Conservation (phyloP, 2,113 vertebrate genomes). For the Salvelinus namaycush region DNA sequence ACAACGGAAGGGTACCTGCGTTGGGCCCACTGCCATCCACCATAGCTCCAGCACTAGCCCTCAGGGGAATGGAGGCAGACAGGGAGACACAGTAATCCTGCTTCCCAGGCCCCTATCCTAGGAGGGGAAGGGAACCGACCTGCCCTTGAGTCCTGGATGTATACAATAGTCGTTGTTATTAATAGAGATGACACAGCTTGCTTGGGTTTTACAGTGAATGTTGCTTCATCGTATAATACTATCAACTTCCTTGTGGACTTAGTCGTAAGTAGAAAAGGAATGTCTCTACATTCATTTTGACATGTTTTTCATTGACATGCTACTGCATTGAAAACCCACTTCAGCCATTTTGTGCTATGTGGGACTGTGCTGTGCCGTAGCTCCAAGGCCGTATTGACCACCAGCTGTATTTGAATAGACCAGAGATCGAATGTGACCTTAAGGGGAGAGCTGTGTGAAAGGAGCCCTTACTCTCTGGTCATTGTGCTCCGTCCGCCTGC, state of each 20-base stretch:
- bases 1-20: constrained; percentile 44
- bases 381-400: constrained; percentile 47
- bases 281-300: background rate
- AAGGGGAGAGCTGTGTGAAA: constrained; percentile 20
- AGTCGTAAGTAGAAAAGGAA: constrained; percentile 39
- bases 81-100: constrained; percentile 35
- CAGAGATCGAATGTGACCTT: constrained; percentile 50
- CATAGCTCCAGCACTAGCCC: constrained; percentile 22
- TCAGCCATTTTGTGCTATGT: constrained; percentile 10
- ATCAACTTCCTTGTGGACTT: constrained; percentile 27
- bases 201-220: constrained; percentile 42
- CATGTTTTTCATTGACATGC: constrained; percentile 33
- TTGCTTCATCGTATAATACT: constrained; percentile 5
- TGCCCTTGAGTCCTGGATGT: constrained; percentile 28
- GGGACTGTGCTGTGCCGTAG: constrained; percentile 19
- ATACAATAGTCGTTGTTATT: constrained; percentile 21
- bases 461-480: constrained; percentile 20
- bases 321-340: constrained; percentile 8
- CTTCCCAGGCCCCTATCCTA: constrained; percentile 15
- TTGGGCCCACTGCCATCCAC: constrained; percentile 38
- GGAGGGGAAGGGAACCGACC: constrained; percentile 13
- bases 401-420: constrained; percentile 50
- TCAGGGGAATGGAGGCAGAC: constrained; percentile 21
- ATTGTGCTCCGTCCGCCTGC: background rate
- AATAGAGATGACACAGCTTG: constrained; percentile 33